Base-by-base conservation (phyloP, 2,797 vertebrate genomes). In the Mormyrops boulengeri region DNA sequence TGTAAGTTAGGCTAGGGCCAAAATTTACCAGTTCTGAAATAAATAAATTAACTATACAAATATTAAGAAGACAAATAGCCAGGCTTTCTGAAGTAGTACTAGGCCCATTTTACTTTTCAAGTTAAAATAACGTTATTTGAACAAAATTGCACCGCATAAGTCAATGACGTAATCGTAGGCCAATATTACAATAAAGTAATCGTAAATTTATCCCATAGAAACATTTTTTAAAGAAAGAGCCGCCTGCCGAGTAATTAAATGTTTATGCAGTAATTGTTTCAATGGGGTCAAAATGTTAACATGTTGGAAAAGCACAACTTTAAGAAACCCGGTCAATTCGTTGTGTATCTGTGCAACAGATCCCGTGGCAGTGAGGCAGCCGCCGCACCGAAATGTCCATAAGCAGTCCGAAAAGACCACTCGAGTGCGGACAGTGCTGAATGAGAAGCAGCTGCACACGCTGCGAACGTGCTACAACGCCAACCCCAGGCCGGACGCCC, bases 371-470 rank as follows among this genome's bases (percentile, higher is more conserved):
- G 97, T 96, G 62, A 95, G 97, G 89, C 97, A 97, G 93, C 94
- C 97, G 14, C 94, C 96, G 19, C 96, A 97, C 91, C 96, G 98
- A 90, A 95, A 97, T 89, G 96, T 97, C 90, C 97, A 98, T 94
- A 98, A 98, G 91, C 96, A 96, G 94, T 94, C 97, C 1, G 98
- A 98, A 95, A 98, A 98, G 95, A 98, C 97, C 14, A 98, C 97
- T 80, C 97, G 98, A 0, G 97, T 99, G 41, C 92, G 98, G 90
- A 99, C 98, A 0, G 97, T 99, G 91, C 96, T 99, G 91, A 99
- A 99, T 92, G 97, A 98, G 95, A 97, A 98, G 93, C 98, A 99
- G 94, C 95, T 99, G 88, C 97, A 98, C 94, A 98, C 97, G 1
- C 92, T 99, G 93, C 95, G 97, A 93, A 99, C 98, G 66, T 99